phyloP scores from a whole-genome alignment of 1,140 invertebrate species.

The Drosophila lacteicornis region DNA sequence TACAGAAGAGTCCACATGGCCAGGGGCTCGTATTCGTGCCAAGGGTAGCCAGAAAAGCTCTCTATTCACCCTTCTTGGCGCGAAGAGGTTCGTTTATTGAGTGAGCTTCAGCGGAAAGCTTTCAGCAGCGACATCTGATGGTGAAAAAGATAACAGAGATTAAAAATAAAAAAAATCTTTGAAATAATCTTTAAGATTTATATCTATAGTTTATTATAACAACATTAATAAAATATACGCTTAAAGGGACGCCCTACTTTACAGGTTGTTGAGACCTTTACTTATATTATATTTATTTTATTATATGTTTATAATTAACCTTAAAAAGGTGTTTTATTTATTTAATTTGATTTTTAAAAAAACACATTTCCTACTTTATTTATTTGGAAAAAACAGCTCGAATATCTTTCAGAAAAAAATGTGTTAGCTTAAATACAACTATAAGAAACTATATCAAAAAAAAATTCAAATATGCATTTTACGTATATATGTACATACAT shows the following conservation, averaged over 20 bases:
- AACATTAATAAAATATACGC: too few species aligned
- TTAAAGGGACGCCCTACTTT: too few species aligned
- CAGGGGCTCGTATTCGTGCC: background rate
- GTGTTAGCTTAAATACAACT: too few species aligned
- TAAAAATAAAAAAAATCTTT: background rate
- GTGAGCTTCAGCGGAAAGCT: slow-evolving; percentile 24
- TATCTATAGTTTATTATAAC: background rate
- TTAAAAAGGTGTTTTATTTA: background rate
- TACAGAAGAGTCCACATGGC: background rate
- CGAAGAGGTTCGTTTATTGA: slow-evolving; percentile 31
- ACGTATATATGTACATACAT: too few species aligned
- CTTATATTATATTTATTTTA: too few species aligned
- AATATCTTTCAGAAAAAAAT: too few species aligned
- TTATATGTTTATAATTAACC: too few species aligned
- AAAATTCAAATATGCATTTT: too few species aligned
- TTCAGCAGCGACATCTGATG: slow-evolving; percentile 43
- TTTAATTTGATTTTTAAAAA: background rate
- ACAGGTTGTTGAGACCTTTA: too few species aligned
- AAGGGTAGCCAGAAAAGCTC: slow-evolving; percentile 13
- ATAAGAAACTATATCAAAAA: background rate
- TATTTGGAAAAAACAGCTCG: too few species aligned
- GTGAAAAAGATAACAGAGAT: too few species aligned
- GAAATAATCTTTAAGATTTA: background rate
- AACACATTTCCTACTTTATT: too few species aligned
- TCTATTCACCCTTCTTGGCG: background rate